Base-by-base conservation (phyloP, 2,113 vertebrate species). In the Zosterops pallidus region DNA sequence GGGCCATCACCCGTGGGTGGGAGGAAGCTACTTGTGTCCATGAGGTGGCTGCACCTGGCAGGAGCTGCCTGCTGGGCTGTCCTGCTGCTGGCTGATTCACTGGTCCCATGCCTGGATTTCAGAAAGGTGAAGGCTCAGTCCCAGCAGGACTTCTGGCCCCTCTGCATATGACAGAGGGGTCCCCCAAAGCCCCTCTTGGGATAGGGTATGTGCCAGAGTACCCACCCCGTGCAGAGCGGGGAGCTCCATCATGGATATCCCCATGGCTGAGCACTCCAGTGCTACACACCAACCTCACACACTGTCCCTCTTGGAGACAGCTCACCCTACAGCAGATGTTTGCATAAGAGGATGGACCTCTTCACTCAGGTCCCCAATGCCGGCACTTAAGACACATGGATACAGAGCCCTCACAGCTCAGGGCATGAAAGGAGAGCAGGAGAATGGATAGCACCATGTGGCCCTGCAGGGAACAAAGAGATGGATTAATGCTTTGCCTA, bases 301-400 rank as follows among this genome's bases (percentile, higher is more conserved):
- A 29, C 12, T 59, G 84, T 29, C 95, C 96, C 5, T 92, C 68
- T 95, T 92, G 97, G 94, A 95, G 76, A 69, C 87, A 98, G 62
- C 93, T 98, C 35, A 97, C 95, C 59, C 65, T 94, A 12, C 33
- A 78, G 19, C 97, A 98, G n/a, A 91, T 97, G 72, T 98, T 96
- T 20, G 74, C 92, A 26, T 90, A 82, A 5, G n/a, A 85, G 52
- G 47, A 47, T 14, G 9, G 29, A 59, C 22, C 31, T 60, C 68
- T 76, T 52, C 35, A 20, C 14, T 65, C 39, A 52, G 25, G 5
- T 47, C 24, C 9, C 23, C 47, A 49, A 42, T n/a, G 33, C 21
- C 31, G 47, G 62, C 18, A 12, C 33, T 1, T 49, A 14, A 49
- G 26, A 57, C 13, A 9, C 6, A 21, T 42, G 49, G 18, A 24